Percentiles rank a stretch among this genome's conserved stretches.
These are phyloP conservation scores for Nannoperca australis DNA, from an alignment of 2,797 vertebrate genomes.

Conservation along the genomic window DNA sequence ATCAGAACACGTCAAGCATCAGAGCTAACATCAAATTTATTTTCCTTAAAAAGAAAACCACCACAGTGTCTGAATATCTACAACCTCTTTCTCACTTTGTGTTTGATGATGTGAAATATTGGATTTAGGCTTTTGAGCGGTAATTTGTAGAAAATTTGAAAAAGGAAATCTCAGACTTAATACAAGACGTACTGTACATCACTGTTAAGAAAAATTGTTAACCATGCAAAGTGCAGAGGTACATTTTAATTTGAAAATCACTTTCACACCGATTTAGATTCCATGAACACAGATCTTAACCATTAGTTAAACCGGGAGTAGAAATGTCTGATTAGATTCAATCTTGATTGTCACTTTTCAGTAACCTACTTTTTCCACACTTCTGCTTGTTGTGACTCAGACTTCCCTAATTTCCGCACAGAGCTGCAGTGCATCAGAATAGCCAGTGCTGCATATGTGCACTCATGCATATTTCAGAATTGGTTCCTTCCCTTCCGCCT, in stretches of 20 bases:
- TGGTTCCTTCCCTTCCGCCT: conserved; percentile 30
- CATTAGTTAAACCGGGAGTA: not conserved
- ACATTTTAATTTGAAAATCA: not conserved
- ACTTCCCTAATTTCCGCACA: conserved; percentile 31
- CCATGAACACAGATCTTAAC: not conserved
- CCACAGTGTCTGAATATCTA: not conserved
- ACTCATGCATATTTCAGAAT: conserved; percentile 76
- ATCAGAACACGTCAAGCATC: conserved; percentile 17
- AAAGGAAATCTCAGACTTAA: not conserved
- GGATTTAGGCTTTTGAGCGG: not conserved
- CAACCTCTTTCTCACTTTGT: not conserved
- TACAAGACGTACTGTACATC: not conserved
- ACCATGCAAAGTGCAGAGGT: not conserved
- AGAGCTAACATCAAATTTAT: not conserved
- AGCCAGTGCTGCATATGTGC: conserved; percentile 42
- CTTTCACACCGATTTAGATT: not conserved
- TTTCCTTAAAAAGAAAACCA: conserved; percentile 14
- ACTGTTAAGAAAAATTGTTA: not conserved
- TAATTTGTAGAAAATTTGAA: conserved; percentile 7
- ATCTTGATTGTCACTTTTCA: conserved; percentile 21
- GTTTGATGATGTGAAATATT: conserved; percentile 9
- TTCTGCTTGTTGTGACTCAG: conserved; percentile 28
- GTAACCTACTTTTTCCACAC: not conserved
- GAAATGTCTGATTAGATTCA: conserved; percentile 17
- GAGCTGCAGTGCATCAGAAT: conserved; percentile 38